Percentiles rank a stretch among this genome's conserved stretches.
Conservation (phyloP, 2,888 invertebrate genomes). For the Rosalia funebris region DNA sequence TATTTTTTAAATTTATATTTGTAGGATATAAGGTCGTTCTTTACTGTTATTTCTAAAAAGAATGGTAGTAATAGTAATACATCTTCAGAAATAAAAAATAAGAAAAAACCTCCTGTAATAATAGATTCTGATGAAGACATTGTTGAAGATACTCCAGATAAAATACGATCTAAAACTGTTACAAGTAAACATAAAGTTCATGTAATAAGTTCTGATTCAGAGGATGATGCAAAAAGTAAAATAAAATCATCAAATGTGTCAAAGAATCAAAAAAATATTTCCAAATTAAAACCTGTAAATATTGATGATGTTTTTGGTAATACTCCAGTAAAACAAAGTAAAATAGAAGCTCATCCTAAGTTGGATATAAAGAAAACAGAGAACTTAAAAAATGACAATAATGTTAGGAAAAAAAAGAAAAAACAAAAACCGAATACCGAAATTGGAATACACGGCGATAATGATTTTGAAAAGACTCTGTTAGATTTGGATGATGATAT, state of each 20-base stretch:
- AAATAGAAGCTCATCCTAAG: constrained; percentile 57
- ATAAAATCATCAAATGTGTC: constrained; percentile 48
- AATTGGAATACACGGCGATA: constrained; percentile 71
- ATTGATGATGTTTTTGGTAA: constrained; percentile 70
- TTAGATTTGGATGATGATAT: constrained; percentile 71
- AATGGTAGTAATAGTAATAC: constrained; percentile 36
- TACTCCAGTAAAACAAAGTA: constrained; percentile 68
- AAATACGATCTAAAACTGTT: constrained; percentile 41
- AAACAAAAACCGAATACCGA: constrained; percentile 53
- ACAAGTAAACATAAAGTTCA: constrained; percentile 45
- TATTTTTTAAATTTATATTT: constrained; percentile 45
- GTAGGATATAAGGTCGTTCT: constrained; percentile 75
- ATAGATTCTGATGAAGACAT: constrained; percentile 70
- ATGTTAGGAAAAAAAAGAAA: constrained; percentile 45
- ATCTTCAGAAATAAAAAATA: constrained; percentile 58
- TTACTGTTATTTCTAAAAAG: constrained; percentile 61
- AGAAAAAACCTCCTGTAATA: constrained; percentile 48
- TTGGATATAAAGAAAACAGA: constrained; percentile 26
- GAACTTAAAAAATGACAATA: constrained; percentile 36
- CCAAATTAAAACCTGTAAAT: constrained; percentile 63
- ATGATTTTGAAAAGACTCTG: constrained; percentile 77
- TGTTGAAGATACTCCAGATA: constrained; percentile 67
- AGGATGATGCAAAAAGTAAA: constrained; percentile 46
- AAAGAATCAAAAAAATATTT: constrained; percentile 56
- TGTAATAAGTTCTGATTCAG: constrained; percentile 50